These are phyloP conservation scores for Anadara kagoshimensis DNA, from an alignment of 1,140 invertebrate genomes.

Conservation along the genomic window DNA sequence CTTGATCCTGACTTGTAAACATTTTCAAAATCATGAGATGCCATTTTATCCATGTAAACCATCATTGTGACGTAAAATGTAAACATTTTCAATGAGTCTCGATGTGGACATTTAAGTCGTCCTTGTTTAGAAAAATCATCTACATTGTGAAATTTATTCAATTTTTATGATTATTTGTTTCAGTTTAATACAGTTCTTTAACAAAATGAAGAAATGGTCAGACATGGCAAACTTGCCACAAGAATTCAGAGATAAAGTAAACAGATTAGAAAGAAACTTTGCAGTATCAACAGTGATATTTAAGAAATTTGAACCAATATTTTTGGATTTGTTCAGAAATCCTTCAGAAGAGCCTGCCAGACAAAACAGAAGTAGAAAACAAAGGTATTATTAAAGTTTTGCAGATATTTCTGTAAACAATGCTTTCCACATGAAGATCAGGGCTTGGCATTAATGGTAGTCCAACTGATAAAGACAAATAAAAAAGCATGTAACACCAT, in stretches of 20 bases:
- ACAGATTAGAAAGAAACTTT: constrained; percentile 92
- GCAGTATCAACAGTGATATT: constrained; percentile 95
- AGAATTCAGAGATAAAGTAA: constrained; percentile 89
- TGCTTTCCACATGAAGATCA: background rate
- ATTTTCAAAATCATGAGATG: no score
- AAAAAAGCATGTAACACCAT: no score
- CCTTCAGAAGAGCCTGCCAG: constrained; percentile 75
- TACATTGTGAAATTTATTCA: no score
- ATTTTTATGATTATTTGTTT: no score
- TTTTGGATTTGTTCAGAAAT: constrained; percentile 75
- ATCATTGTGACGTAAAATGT: no score
- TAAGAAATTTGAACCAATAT: constrained; percentile 94
- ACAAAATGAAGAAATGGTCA: constrained; percentile 96
- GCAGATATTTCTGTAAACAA: background rate
- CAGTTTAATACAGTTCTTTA: constrained; percentile 95
- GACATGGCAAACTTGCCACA: constrained; percentile 93
- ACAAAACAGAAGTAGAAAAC: constrained; percentile 82
- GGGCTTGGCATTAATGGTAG: background rate
- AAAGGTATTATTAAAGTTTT: constrained; percentile 74
- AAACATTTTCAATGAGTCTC: no score
- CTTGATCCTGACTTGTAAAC: no score
- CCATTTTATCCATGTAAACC: no score
- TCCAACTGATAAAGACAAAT: no score
- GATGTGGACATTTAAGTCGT: no score
- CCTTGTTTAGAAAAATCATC: no score